Base-by-base conservation (phyloP, 2,113 vertebrate species). In the Lethenteron reissneri region DNA sequence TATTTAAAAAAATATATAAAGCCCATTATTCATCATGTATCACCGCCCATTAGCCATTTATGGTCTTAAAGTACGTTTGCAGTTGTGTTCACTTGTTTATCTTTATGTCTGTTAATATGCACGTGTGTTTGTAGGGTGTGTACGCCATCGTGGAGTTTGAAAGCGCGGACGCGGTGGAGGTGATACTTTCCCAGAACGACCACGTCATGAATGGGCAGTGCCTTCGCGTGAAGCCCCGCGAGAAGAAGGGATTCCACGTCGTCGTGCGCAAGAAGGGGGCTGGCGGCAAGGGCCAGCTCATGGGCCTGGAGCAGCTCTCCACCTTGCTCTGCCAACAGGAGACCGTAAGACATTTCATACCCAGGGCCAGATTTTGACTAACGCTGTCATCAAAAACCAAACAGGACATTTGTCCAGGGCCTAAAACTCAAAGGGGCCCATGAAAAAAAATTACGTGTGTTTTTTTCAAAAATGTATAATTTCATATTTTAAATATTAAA, bases 91-190 rank as follows among this genome's bases (percentile, higher is more conserved):
- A 68, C n/a, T n/a, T 17, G 25, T 68, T 68, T 68, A n/a, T 11
- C 11, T 68, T 21, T 21, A 11, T 10, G n/a, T n/a, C 64, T 17
- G n/a, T 68, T 68, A 21, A 68, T 25, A 64, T 64, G 8, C 60
- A 64, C n/a, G 64, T 2, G 25, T 68, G 57, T 41, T 71, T 8
- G 15, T 76, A 95, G 90, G 88, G 86, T 1, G 80, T 86, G 11
- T 95, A 83, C 73, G 89, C 90, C 71, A 89, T 95, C 1, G 85
- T 95, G 71, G 85, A 87, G 77, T 85, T 92, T 78, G 77, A 62
- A 1, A 82, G 84, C 12, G 56, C 72, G 0, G 76, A 75, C 6
- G 72, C 84, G 17, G 76, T 76, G 3, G 77, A 83, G 58, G 76
- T 79, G 1, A 72, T 80, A 1, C 70, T 95, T 75, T 77, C 81